Conservation (phyloP, 2,113 vertebrate genomes). For the Psilopogon haemacephalus region DNA sequence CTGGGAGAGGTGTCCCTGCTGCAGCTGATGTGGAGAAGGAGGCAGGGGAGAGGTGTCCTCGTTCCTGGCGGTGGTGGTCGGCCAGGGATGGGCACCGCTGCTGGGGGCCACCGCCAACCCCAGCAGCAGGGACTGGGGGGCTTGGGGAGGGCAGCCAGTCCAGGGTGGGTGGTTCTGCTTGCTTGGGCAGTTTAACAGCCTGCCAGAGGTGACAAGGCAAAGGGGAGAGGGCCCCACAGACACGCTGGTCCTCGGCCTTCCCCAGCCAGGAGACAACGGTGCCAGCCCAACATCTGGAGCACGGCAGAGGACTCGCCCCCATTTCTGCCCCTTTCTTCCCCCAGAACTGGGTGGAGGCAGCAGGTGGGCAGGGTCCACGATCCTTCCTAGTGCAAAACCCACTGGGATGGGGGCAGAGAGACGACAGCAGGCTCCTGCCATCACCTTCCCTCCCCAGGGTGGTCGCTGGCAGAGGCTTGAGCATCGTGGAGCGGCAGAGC, state of each 20-base stretch:
- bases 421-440: neutral
- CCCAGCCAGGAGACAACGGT: neutral
- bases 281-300: neutral
- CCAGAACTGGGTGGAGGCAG: neutral
- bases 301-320: neutral
- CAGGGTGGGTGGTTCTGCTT: neutral
- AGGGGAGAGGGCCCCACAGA: neutral
- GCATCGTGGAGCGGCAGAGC: neutral
- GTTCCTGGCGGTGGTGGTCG: neutral
- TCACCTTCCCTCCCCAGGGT: neutral
- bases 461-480: neutral
- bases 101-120: neutral
- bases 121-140: neutral
- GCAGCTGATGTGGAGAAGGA: accelerated
- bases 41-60: neutral
- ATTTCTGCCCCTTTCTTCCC: neutral
- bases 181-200: neutral
- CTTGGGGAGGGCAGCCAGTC: neutral
- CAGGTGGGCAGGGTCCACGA: neutral
- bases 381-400: constrained; percentile 63
- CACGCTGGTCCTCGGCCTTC: accelerated
- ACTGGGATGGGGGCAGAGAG: neutral
- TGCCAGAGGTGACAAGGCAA: neutral
- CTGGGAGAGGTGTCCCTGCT: neutral
- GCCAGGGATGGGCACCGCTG: neutral